Conservation (phyloP, 2,113 vertebrate genomes). For the Cephalopholis sonnerati region DNA sequence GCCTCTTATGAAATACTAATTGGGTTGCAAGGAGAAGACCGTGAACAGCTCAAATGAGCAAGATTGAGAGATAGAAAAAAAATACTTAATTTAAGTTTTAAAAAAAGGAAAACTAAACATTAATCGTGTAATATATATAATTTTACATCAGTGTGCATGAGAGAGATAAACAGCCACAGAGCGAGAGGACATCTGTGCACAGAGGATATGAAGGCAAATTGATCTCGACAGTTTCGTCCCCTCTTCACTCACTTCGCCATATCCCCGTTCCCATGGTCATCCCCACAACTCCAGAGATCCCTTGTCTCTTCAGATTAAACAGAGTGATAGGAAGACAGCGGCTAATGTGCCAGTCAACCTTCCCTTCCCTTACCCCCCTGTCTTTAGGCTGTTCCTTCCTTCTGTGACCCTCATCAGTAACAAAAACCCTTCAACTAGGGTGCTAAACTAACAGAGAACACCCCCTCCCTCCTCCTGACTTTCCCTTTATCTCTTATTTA, state of each 20-base stretch:
- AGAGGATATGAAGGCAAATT: constrained; percentile 58
- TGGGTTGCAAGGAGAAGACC: constrained; percentile 68
- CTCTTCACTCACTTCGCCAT: constrained; percentile 20
- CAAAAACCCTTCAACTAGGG: constrained; percentile 75
- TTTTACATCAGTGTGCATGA: constrained; percentile 27
- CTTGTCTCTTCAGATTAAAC: constrained; percentile 86
- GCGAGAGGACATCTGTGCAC: constrained; percentile 47
- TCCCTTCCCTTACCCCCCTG: constrained; percentile 60
- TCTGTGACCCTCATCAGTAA: constrained; percentile 79
- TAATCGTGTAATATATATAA: neutral
- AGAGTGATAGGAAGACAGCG: constrained; percentile 78
- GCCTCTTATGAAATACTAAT: constrained; percentile 82
- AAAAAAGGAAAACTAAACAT: constrained; percentile 7
- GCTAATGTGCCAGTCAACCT: constrained; percentile 86
- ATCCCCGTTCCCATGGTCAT: constrained; percentile 69
- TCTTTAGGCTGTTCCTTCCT: constrained; percentile 70
- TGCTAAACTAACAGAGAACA: constrained; percentile 66
- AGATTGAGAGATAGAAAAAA: constrained; percentile 49
- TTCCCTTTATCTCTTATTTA: constrained; percentile 85
- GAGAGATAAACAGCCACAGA: constrained; percentile 9
- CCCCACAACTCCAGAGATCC: constrained; percentile 83
- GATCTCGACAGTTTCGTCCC: constrained; percentile 61
- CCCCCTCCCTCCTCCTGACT: constrained; percentile 64
- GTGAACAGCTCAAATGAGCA: constrained; percentile 60
- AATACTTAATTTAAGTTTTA: constrained; percentile 34